phyloP scores from a whole-genome alignment of 2,888 invertebrate species.

The Xestia xanthographa region DNA sequence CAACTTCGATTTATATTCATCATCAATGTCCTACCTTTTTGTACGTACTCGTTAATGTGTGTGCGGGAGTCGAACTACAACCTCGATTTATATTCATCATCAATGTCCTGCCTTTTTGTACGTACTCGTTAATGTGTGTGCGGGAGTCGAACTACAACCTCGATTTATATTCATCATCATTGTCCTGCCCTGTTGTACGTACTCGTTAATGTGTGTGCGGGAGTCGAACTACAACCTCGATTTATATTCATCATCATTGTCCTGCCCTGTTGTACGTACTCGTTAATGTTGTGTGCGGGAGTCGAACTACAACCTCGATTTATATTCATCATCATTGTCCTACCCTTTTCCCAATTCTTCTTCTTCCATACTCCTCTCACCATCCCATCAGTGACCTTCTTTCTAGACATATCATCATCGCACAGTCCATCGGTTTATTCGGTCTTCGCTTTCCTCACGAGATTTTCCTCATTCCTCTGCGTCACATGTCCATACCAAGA shows the following conservation, averaged over 20 bases:
- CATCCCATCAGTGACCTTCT: no score
- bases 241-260: not conserved
- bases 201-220: not conserved
- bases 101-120: not conserved
- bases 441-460: no score
- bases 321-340: not conserved
- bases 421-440: no score
- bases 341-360: no score
- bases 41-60: not conserved
- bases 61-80: not conserved
- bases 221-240: not conserved
- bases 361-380: no score
- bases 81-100: not conserved
- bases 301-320: not conserved
- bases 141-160: not conserved
- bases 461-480: no score
- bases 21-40: not conserved
- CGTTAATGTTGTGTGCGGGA: not conserved
- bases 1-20: not conserved
- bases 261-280: not conserved
- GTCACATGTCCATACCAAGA: no score
- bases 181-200: not conserved
- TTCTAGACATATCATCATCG: no score
- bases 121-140: not conserved
- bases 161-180: not conserved